Conservation (phyloP, 2,113 vertebrate species). For the Silurus meridionalis region DNA sequence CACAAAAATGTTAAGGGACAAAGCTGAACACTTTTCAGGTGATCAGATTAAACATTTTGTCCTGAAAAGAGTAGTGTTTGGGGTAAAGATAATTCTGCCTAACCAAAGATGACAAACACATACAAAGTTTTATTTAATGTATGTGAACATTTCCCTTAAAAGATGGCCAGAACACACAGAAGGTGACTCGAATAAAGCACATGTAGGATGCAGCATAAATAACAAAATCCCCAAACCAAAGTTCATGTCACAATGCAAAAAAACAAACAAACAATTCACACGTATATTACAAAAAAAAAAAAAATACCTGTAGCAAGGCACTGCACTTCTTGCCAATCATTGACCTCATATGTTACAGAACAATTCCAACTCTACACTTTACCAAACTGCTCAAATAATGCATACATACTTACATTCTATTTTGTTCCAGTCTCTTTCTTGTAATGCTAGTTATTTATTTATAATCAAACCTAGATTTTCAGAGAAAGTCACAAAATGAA, state of each 20-base stretch:
- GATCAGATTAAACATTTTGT: background rate
- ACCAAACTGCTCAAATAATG: background rate
- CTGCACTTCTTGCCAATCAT: background rate
- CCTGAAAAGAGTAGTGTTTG: background rate
- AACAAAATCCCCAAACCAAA: background rate
- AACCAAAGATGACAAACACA: background rate
- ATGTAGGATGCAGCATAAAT: background rate
- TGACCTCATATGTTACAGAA: background rate
- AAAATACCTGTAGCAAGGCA: background rate
- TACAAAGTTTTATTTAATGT: background rate
- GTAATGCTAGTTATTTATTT: background rate
- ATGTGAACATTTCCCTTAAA: background rate
- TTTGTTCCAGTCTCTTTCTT: background rate
- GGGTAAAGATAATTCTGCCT: no score
- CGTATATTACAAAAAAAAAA: background rate
- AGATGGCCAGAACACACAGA: background rate
- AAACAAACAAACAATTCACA: background rate
- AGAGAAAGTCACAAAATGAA: background rate
- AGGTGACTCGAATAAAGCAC: background rate
- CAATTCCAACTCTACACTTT: background rate
- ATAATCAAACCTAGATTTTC: background rate
- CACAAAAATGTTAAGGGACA: background rate
- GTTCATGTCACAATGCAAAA: background rate
- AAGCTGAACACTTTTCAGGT: background rate
- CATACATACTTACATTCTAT: no score